phyloP scores from a whole-genome alignment of 1,140 invertebrate genomes.

The Sipha flava region DNA sequence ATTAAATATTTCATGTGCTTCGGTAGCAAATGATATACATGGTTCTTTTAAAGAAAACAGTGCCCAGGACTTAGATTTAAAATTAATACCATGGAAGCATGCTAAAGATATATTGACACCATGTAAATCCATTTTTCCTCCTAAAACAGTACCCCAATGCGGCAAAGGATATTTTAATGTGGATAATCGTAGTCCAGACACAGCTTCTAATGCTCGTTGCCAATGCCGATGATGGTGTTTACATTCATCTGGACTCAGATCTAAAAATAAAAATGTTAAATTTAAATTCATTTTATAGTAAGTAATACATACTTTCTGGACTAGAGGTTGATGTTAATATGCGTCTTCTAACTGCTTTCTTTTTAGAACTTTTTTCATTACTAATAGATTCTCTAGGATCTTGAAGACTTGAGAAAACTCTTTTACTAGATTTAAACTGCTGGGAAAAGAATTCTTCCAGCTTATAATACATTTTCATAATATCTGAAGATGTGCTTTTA shows the following conservation, averaged over 20 bases:
- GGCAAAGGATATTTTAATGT: slow-evolving; percentile 59
- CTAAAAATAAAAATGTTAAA: slow-evolving; percentile 2
- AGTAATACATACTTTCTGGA: slow-evolving; percentile 7
- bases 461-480: slow-evolving; percentile 93
- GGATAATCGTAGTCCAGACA: slow-evolving; percentile 64
- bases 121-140: slow-evolving; percentile 85
- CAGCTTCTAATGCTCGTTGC: slow-evolving; percentile 68
- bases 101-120: slow-evolving; percentile 87
- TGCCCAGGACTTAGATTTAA: slow-evolving; percentile 94
- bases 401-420: slow-evolving; percentile 74
- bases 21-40: slow-evolving; percentile 88
- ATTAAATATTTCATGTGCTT: slow-evolving; percentile 68
- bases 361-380: slow-evolving; percentile 6
- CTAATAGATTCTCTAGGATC: slow-evolving; percentile 38
- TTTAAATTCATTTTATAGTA: background rate
- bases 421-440: slow-evolving; percentile 86
- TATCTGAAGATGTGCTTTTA: slow-evolving; percentile 89
- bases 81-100: slow-evolving; percentile 96
- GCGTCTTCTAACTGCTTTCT: background rate
- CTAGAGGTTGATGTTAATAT: slow-evolving; percentile 7
- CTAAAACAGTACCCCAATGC: slow-evolving; percentile 73
- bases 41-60: slow-evolving; percentile 90
- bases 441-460: slow-evolving; percentile 94
- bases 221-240: slow-evolving; percentile 78
- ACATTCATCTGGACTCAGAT: slow-evolving; percentile 30